Conservation (phyloP, 1,140 invertebrate species). For the Drosophila littoralis region DNA sequence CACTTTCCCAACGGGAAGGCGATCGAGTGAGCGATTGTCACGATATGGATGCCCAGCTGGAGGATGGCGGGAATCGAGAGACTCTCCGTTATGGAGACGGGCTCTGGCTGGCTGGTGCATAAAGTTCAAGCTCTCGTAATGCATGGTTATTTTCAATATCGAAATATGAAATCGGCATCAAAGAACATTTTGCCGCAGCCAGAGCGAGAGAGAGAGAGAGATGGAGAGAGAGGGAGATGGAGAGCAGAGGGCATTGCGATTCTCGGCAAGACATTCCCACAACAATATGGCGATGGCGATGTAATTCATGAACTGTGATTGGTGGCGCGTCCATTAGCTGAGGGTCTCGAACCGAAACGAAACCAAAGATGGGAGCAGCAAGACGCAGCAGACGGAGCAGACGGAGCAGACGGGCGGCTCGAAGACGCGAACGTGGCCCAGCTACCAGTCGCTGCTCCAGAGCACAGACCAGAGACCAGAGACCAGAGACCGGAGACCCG, state of each 20-base stretch:
- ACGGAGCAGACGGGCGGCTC: not conserved
- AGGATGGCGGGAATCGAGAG: slow-evolving; percentile 8
- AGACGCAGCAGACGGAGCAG: not conserved
- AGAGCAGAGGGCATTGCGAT: slow-evolving; percentile 1
- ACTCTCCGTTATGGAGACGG: not conserved
- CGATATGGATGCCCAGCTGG: slow-evolving; percentile 45
- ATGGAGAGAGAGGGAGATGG: not conserved
- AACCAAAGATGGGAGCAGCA: not conserved
- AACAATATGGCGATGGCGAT: slow-evolving; percentile 78
- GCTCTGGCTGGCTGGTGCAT: slow-evolving; percentile 20
- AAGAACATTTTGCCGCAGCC: slow-evolving; percentile 71
- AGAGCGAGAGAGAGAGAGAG: slow-evolving; percentile 15
- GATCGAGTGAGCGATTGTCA: slow-evolving; percentile 58
- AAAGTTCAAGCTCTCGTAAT: slow-evolving; percentile 51
- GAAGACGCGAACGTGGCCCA: not conserved
- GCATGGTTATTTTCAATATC: slow-evolving; percentile 83
- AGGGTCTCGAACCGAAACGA: slow-evolving; percentile 32
- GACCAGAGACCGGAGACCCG: not conserved
- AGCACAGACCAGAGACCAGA: not conserved
- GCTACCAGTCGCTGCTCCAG: slow-evolving; percentile 4
- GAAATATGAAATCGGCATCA: slow-evolving; percentile 83
- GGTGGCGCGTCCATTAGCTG: slow-evolving; percentile 61
- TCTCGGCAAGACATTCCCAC: slow-evolving; percentile 65
- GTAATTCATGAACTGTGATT: slow-evolving; percentile 83
- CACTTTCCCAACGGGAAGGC: slow-evolving; percentile 54